These are phyloP conservation scores for Sesamia nonagrioides DNA, from an alignment of 1,140 invertebrate genomes.

Conservation along the genomic window DNA sequence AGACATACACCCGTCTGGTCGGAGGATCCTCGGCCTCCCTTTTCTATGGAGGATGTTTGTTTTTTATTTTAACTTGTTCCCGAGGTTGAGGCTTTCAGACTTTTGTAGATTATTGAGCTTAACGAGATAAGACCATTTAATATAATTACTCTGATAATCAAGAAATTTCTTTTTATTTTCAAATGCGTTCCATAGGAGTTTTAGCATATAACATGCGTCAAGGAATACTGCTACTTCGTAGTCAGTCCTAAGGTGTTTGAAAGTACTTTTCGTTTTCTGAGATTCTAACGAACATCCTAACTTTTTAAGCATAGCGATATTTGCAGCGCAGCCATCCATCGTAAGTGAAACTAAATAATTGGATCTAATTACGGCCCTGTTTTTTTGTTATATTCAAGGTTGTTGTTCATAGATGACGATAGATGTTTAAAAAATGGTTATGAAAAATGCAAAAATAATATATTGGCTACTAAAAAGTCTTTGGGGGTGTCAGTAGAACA, in stretches of 20 bases:
- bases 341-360: slow-evolving; percentile 10
- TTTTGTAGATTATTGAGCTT: not conserved
- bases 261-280: slow-evolving; percentile 13
- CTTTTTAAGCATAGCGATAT: slow-evolving; percentile 6
- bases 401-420: too few relatives aligned
- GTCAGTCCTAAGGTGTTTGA: slow-evolving; percentile 7
- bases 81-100: slow-evolving; percentile 5
- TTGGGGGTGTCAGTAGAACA: too few relatives aligned
- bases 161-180: slow-evolving; percentile 5
- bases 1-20: too few relatives aligned
- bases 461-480: too few relatives aligned
- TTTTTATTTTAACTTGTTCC: slow-evolving; percentile 18
- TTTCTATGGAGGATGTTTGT: too few relatives aligned
- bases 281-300: slow-evolving; percentile 11
- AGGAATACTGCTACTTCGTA: slow-evolving; percentile 14
- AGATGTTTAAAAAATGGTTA: too few relatives aligned
- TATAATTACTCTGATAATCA: too few relatives aligned
- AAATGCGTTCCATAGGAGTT: not conserved
- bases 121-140: too few relatives aligned
- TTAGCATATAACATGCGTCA: slow-evolving; percentile 5
- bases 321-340: slow-evolving; percentile 8
- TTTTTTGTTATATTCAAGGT: too few relatives aligned
- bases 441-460: too few relatives aligned
- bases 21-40: too few relatives aligned
- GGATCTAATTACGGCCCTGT: too few relatives aligned